phyloP scores from a whole-genome alignment of 2,797 vertebrate genomes.

The Crocodylus rhombifer region DNA sequence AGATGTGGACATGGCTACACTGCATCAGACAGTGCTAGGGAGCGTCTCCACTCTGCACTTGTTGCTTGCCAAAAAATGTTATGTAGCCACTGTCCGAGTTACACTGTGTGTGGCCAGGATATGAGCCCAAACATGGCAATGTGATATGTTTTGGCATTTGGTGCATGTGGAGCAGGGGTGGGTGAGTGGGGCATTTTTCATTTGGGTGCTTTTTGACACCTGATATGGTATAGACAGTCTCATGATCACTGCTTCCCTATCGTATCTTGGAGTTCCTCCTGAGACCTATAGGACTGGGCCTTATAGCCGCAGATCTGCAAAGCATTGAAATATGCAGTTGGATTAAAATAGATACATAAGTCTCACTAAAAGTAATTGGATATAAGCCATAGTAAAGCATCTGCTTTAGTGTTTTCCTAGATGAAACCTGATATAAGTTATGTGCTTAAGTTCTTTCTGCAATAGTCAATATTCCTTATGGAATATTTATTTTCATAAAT shows the following conservation, averaged over 20 bases:
- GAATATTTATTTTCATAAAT: not conserved
- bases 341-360: constrained; percentile 9
- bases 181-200: too few relatives aligned
- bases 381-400: not conserved
- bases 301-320: not conserved
- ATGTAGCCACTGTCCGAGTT: too few relatives aligned
- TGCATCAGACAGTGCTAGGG: too few relatives aligned
- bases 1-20: too few relatives aligned
- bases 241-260: not conserved
- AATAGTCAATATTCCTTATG: not conserved
- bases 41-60: too few relatives aligned
- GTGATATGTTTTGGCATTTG: too few relatives aligned
- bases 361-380: not conserved
- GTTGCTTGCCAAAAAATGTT: too few relatives aligned
- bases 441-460: not conserved
- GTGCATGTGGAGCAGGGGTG: too few relatives aligned
- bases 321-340: not conserved
- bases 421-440: not conserved
- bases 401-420: not conserved
- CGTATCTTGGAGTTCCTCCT: not conserved
- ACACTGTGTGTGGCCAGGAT: too few relatives aligned
- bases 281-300: not conserved
- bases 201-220: too few relatives aligned
- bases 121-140: too few relatives aligned
- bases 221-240: too few relatives aligned